A percentile compares a stretch with the other conserved stretches of the same genome.
These are phyloP conservation scores for Erannis defoliaria DNA, from an alignment of 2,888 invertebrate genomes.

Conservation along the genomic window DNA sequence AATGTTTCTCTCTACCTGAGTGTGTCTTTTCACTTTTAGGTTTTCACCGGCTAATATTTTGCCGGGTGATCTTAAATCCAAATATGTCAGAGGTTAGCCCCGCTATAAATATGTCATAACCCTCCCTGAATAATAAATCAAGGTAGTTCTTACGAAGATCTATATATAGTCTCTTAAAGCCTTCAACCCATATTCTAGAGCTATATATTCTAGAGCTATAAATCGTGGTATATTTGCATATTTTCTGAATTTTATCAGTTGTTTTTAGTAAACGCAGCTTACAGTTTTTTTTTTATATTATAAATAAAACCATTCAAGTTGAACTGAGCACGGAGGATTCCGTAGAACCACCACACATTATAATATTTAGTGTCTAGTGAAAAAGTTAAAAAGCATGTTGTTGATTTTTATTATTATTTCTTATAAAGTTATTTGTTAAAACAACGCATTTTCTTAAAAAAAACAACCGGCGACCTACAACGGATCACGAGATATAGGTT, in stretches of 20 bases:
- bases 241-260: background rate
- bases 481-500: no score
- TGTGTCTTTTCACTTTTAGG: background rate
- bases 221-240: background rate
- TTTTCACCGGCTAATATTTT: slow-evolving; percentile 6
- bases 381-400: no score
- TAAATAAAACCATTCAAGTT: no score
- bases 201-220: background rate
- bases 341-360: no score
- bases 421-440: no score
- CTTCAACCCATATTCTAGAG: background rate
- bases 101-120: slow-evolving; percentile 45
- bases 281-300: no score
- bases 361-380: no score
- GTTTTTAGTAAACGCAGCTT: background rate
- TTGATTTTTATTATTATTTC: no score
- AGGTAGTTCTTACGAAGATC: slow-evolving; percentile 30
- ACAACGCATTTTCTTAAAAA: no score
- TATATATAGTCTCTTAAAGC: slow-evolving; percentile 15
- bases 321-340: no score
- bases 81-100: slow-evolving; percentile 41
- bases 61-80: slow-evolving; percentile 28
- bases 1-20: background rate
- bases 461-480: no score
- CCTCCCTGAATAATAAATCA: slow-evolving; percentile 45